These are phyloP conservation scores for Arizona elegans DNA, from an alignment of 2,113 vertebrate genomes.

Conservation along the genomic window DNA sequence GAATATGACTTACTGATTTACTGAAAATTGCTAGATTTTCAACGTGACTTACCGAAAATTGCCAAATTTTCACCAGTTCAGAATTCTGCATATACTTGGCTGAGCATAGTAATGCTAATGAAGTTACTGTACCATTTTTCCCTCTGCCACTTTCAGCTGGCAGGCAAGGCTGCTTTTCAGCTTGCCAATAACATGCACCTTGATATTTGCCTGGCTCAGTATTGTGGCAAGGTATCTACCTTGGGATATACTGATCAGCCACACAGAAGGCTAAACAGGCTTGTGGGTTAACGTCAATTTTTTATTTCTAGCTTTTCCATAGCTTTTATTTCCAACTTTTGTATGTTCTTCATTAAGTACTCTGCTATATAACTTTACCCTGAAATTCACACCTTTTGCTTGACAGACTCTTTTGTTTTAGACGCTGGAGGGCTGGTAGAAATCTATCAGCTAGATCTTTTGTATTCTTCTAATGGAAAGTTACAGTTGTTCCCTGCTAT, in stretches of 20 bases:
- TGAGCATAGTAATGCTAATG: slow-evolving; percentile 6
- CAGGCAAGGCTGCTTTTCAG: slow-evolving; percentile 2
- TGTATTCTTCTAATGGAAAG: background rate
- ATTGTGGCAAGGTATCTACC: background rate
- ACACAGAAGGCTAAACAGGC: slow-evolving; percentile 2
- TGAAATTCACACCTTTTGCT: background rate
- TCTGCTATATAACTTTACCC: background rate
- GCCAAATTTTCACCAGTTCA: background rate
- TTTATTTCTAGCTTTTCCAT: background rate
- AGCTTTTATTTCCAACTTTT: background rate
- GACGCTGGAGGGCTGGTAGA: background rate
- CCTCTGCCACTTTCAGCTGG: background rate
- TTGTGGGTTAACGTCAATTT: slow-evolving; percentile 5
- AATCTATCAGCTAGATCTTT: background rate
- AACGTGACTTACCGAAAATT: background rate
- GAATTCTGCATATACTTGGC: background rate
- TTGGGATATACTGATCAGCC: slow-evolving; percentile 13
- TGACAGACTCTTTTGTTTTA: background rate
- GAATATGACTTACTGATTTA: background rate
- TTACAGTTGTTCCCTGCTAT: background rate
- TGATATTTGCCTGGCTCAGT: slow-evolving; percentile 25
- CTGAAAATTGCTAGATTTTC: background rate
- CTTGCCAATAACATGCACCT: background rate
- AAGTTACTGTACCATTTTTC: background rate
- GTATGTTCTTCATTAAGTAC: background rate